These are phyloP conservation scores for Torymus auratus DNA, from an alignment of 2,888 invertebrate genomes.

Conservation along the genomic window DNA sequence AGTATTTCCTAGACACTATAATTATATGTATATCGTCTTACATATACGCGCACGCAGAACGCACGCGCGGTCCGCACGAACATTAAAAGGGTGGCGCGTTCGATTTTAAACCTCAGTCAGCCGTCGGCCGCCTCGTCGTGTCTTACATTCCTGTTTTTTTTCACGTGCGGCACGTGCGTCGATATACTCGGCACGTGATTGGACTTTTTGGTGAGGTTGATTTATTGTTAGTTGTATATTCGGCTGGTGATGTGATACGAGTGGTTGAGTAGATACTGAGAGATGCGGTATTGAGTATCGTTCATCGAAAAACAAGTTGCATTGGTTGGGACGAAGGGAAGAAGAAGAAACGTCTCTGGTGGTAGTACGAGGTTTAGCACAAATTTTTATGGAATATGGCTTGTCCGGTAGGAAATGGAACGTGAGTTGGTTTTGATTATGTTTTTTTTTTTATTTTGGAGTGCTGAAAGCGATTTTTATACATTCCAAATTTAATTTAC, in stretches of 20 bases:
- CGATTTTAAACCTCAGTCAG: constrained; percentile 54
- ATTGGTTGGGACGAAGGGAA: not conserved
- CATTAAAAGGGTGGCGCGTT: constrained; percentile 41
- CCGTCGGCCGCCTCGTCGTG: constrained; percentile 37
- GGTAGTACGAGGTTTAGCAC: constrained; percentile 16
- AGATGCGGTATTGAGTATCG: not conserved
- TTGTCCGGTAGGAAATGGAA: constrained; percentile 60
- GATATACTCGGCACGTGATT: no score
- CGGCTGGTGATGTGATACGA: no score
- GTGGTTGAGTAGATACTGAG: no score
- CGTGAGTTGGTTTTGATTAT: constrained; percentile 56
- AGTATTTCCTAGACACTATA: no score
- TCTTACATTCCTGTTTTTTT: not conserved
- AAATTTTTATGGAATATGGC: constrained; percentile 55
- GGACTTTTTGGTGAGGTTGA: no score
- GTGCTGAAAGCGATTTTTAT: no score
- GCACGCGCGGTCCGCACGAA: not conserved
- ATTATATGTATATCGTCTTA: no score
- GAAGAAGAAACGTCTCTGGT: no score
- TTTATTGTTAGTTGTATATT: no score
- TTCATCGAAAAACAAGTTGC: not conserved
- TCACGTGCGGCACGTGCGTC: not conserved
- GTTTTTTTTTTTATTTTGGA: not conserved
- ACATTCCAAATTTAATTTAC: no score
- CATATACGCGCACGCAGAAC: no score